phyloP scores from a whole-genome alignment of 2,113 vertebrate genomes.

The Balaenoptera acutorostrata region DNA sequence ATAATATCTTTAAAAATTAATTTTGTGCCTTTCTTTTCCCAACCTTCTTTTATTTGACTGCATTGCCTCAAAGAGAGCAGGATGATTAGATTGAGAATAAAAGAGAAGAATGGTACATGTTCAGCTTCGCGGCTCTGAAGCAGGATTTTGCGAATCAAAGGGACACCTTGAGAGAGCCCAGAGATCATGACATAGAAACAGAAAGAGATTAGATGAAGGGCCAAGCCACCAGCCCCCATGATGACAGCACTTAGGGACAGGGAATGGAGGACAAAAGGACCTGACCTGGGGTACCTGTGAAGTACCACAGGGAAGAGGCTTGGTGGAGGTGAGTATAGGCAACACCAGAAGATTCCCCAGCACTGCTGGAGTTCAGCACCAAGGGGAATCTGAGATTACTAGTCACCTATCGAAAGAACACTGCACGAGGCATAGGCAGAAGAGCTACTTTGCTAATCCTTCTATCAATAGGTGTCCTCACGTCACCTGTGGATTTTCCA shows the following conservation, averaged over 20 bases:
- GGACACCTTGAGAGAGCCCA: background rate
- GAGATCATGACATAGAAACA: background rate
- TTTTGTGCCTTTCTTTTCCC: background rate
- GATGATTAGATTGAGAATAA: background rate
- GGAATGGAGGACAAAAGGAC: background rate
- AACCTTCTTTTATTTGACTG: background rate
- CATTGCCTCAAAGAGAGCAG: background rate
- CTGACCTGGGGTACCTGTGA: too few relatives aligned
- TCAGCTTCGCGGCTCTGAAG: background rate
- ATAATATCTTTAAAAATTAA: slow-evolving; percentile 18
- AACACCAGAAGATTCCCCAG: background rate
- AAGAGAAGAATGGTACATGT: background rate
- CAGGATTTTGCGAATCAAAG: background rate
- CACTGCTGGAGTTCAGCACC: background rate
- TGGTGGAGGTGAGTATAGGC: background rate
- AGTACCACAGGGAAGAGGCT: background rate
- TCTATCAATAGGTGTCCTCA: background rate
- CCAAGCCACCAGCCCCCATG: background rate
- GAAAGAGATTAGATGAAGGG: background rate
- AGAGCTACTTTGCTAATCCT: background rate
- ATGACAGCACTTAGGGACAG: background rate
- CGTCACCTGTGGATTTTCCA: background rate
- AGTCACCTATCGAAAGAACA: background rate
- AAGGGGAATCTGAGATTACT: background rate
- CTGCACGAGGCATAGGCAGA: background rate